These are phyloP conservation scores for Mycetomoellerius zeteki DNA, from an alignment of 1,140 invertebrate genomes.

Conservation along the genomic window DNA sequence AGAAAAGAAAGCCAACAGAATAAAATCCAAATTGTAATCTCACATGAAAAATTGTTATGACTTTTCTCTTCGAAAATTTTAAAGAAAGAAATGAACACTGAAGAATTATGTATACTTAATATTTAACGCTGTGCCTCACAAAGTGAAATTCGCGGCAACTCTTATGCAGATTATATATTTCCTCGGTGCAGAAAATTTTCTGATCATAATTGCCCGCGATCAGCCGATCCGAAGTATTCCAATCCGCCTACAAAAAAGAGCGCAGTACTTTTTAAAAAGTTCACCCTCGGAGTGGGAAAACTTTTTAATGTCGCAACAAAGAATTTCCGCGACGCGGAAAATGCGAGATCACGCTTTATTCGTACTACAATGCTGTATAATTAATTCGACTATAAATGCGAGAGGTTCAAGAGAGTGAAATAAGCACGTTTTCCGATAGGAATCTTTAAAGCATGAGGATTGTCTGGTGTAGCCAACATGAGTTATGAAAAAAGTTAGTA, in stretches of 20 bases:
- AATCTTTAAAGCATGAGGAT: slow-evolving; percentile 22
- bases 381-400: slow-evolving; percentile 60
- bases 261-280: slow-evolving; percentile 26
- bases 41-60: neutral
- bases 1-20: neutral
- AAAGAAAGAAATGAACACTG: neutral
- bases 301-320: slow-evolving; percentile 47
- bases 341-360: slow-evolving; percentile 24
- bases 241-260: slow-evolving; percentile 3
- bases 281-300: slow-evolving; percentile 41
- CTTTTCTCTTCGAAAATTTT: neutral
- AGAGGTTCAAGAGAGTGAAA: slow-evolving; percentile 8
- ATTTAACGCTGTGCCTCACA: neutral
- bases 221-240: neutral
- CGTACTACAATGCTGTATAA: slow-evolving; percentile 28
- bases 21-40: neutral
- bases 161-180: neutral
- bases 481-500: slow-evolving; percentile 31
- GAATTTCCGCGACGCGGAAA: slow-evolving; percentile 35
- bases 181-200: neutral
- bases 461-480: neutral
- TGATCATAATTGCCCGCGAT: slow-evolving; percentile 59
- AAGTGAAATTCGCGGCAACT: neutral
- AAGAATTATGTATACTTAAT: neutral
- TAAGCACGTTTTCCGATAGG: slow-evolving; percentile 37